These are phyloP conservation scores for Drosophila ficusphila DNA, from an alignment of 1,140 invertebrate genomes.

Conservation along the genomic window DNA sequence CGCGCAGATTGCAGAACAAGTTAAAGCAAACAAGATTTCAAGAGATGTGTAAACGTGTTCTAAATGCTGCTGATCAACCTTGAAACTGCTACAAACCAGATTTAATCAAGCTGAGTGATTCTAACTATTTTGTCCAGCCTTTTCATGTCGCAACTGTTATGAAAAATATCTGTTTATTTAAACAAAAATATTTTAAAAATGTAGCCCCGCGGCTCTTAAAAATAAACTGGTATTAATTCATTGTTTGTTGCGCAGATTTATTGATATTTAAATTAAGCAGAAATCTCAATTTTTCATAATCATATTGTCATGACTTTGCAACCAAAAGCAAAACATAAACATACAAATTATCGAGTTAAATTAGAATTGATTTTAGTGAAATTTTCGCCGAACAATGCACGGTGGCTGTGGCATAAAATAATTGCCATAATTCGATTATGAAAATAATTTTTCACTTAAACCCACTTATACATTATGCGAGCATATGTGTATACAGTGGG, in stretches of 20 bases:
- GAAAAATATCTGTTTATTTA: conserved; percentile 12
- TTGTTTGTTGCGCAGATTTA: background rate
- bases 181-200: conserved; percentile 22
- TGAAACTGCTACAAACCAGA: conserved; percentile 6
- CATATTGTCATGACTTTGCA: background rate
- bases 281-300: conserved; percentile 19
- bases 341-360: background rate
- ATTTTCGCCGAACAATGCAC: conserved; percentile 1
- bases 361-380: conserved; percentile 14
- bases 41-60: conserved; percentile 26
- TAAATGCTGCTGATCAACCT: conserved; percentile 18
- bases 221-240: background rate
- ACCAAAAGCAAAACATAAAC: conserved; percentile 9
- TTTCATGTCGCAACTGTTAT: background rate
- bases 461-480: background rate
- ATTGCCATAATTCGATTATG: conserved; percentile 37
- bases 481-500: background rate
- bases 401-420: conserved; percentile 11
- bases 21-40: conserved; percentile 23
- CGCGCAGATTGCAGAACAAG: conserved; percentile 55
- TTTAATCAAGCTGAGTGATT: conserved; percentile 12
- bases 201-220: background rate
- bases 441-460: conserved; percentile 33
- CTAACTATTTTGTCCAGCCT: background rate
- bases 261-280: conserved; percentile 19